Percentiles rank a stretch among this genome's conserved stretches.
Conservation (phyloP, 2,113 vertebrate genomes). For the Acanthochromis polyacanthus region DNA sequence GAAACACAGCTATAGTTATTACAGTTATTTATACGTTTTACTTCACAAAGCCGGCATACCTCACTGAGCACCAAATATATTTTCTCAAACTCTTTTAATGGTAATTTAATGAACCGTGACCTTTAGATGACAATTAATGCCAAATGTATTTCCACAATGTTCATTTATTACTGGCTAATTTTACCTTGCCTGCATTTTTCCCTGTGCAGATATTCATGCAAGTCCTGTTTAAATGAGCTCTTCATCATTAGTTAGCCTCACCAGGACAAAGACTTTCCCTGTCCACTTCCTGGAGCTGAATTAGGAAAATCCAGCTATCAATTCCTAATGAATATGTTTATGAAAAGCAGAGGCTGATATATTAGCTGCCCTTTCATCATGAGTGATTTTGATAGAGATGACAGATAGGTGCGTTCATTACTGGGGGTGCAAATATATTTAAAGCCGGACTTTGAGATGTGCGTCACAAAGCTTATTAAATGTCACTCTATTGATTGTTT, state of each 20-base stretch:
- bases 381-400: slow-evolving; percentile 37
- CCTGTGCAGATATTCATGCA: slow-evolving; percentile 66
- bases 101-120: slow-evolving; percentile 84
- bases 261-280: slow-evolving; percentile 64
- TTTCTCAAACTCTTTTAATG: slow-evolving; percentile 81
- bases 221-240: slow-evolving; percentile 75
- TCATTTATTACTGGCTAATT: slow-evolving; percentile 82
- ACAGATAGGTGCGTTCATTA: slow-evolving; percentile 46
- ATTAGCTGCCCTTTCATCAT: slow-evolving; percentile 45
- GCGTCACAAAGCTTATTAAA: slow-evolving; percentile 31
- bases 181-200: slow-evolving; percentile 75
- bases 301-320: slow-evolving; percentile 58
- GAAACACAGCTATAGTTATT: slow-evolving; percentile 77
- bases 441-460: slow-evolving; percentile 31
- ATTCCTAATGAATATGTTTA: slow-evolving; percentile 78
- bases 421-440: slow-evolving; percentile 23
- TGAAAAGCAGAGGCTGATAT: slow-evolving; percentile 35
- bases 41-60: slow-evolving; percentile 78
- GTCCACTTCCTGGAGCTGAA: slow-evolving; percentile 61
- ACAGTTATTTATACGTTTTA: slow-evolving; percentile 83
- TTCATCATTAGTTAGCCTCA: slow-evolving; percentile 77
- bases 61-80: slow-evolving; percentile 83
- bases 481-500: slow-evolving; percentile 25
- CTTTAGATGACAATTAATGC: slow-evolving; percentile 82
- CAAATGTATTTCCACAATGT: slow-evolving; percentile 75